Base-by-base conservation (phyloP, 2,113 vertebrate genomes). In the Nannobrachium achirus region DNA sequence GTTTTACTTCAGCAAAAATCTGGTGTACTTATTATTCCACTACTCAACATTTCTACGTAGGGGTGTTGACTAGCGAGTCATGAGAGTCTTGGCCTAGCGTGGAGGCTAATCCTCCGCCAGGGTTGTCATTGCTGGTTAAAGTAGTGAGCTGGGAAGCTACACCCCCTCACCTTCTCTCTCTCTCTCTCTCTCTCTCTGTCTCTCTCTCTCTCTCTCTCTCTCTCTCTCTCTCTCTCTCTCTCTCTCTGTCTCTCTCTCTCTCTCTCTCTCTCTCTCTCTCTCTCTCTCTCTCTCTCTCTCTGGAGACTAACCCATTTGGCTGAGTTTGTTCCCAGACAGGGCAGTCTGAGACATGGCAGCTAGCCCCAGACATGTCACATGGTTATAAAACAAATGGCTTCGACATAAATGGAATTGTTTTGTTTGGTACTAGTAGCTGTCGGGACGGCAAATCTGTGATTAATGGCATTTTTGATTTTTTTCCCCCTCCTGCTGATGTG, bases 291-390 rank as follows among this genome's bases (percentile, higher is more conserved):
- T 38, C 53, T 15, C 13, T 1, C 8, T 15, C 74, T 76, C 66
- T 33, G 1, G 70, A 74, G 74, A 71, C 44, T 48, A 57, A 16
- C 58, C 45, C 40, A 56, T 81, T 72, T 73, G 72, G 74, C 71
- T 53, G 68, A 82, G 69, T 63, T 5, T 8, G 76, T 86, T 85
- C 84, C 85, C 84, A 88, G 84, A 85, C 82, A 7, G 73, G 68
- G 63, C 66, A 78, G 81, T 73, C 11, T 6, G 52, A 83, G 75
- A 64, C 76, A 84, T 84, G 81, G 80, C 80, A 63, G 62, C 71
- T 73, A 7, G 74, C 67, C 84, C 71, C 73, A 85, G 80, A 86
- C 70, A 3, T 63, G 79, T 86, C 87, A 86, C 75, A 15, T 83
- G 83, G 42, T 75, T 9, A 1, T n/a, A 48, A 75, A 73, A 78